These are phyloP conservation scores for Chalcis sispes DNA, from an alignment of 2,888 invertebrate species.

Conservation along the genomic window DNA sequence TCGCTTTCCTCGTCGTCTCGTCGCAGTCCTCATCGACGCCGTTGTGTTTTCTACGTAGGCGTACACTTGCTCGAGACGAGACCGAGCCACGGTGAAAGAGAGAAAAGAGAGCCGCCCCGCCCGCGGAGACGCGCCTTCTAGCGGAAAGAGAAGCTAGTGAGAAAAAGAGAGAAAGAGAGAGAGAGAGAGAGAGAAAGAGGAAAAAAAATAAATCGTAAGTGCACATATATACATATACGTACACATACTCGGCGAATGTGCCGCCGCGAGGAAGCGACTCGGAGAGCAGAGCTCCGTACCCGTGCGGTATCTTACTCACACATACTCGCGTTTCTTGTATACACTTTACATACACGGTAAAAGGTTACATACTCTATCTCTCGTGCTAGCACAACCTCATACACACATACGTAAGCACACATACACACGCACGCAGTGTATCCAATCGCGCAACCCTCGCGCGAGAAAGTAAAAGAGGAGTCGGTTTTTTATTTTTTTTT, in stretches of 20 bases:
- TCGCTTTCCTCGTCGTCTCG: constrained; percentile 3
- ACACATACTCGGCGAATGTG: too few relatives aligned
- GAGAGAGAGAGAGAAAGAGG: not conserved
- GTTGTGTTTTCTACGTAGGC: not conserved
- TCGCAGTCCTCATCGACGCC: not conserved
- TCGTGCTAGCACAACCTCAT: too few relatives aligned
- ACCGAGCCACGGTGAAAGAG: constrained; percentile 1
- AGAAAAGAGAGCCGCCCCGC: constrained; percentile 14
- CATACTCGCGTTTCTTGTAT: too few relatives aligned
- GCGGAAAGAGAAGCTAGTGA: too few relatives aligned
- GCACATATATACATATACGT: not conserved
- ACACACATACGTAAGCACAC: too few relatives aligned
- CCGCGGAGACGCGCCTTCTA: not conserved
- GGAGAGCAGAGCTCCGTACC: not conserved
- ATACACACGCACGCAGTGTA: too few relatives aligned
- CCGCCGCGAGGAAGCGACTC: too few relatives aligned
- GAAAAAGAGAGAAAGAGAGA: not conserved
- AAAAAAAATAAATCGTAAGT: constrained; percentile 9
- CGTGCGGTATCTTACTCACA: not conserved
- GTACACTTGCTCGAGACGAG: not conserved
- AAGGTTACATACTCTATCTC: too few relatives aligned
- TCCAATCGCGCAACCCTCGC: too few relatives aligned
- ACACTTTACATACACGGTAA: too few relatives aligned
- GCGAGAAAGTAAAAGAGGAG: constrained; percentile 8
- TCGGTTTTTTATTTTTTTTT: too few relatives aligned